Conservation (phyloP, 2,888 invertebrate genomes). For the Drosophila lutescens region DNA sequence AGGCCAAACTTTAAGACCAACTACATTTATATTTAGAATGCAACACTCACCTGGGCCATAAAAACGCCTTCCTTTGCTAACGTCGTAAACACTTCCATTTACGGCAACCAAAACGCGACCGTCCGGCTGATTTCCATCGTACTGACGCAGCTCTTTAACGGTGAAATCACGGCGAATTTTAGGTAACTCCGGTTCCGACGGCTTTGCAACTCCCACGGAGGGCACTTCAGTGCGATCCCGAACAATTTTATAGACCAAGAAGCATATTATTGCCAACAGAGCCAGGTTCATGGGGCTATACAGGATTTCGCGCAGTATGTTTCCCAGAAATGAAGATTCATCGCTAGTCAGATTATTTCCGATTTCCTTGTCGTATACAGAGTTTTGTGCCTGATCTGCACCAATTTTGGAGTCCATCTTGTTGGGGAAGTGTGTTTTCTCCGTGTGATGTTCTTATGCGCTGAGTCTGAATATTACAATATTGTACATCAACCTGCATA, state of each 20-base stretch:
- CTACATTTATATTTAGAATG: neutral
- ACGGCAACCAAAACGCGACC: constrained; percentile 96
- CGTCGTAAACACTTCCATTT: constrained; percentile 98
- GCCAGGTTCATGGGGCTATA: constrained; percentile 90
- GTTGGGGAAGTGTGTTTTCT: neutral
- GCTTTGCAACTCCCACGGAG: constrained; percentile 61
- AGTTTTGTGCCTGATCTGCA: constrained; percentile 11
- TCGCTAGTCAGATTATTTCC: constrained; percentile 3
- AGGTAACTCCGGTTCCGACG: constrained; percentile 88
- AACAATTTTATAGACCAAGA: constrained; percentile 91
- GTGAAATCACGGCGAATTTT: constrained; percentile 96
- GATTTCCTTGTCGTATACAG: constrained; percentile 9
- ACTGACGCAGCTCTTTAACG: constrained; percentile 92
- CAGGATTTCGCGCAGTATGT: constrained; percentile 87
- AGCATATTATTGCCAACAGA: constrained; percentile 88
- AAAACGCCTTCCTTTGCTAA: constrained; percentile 94
- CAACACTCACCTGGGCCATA: constrained; percentile 91
- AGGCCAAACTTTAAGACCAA: neutral
- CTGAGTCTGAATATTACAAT: constrained; percentile 5
- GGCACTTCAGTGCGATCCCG: constrained; percentile 85
- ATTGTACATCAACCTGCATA: neutral
- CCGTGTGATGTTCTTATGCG: neutral
- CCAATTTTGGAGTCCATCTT: constrained; percentile 18
- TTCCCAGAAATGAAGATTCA: constrained; percentile 44
- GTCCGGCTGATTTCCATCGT: constrained; percentile 93